A percentile compares a stretch with the other conserved stretches of the same genome.
These are phyloP conservation scores for Tipula vernalis DNA, from an alignment of 2,888 invertebrate genomes.

Conservation along the genomic window DNA sequence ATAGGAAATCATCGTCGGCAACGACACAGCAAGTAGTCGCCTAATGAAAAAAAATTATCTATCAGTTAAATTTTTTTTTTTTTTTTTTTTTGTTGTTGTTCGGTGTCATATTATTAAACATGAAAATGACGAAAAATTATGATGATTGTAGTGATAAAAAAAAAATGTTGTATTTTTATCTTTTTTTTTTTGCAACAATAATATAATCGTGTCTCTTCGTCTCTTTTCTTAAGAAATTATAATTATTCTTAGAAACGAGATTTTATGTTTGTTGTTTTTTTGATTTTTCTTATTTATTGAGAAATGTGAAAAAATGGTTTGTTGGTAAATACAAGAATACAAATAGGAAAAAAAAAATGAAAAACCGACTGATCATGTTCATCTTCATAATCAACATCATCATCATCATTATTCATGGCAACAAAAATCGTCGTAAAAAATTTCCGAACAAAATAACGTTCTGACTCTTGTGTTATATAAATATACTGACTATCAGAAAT, in stretches of 20 bases:
- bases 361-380: not conserved
- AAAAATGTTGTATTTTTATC: not conserved
- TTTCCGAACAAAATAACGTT: not conserved
- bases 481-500: not conserved
- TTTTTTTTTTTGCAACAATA: not conserved
- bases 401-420: too few species aligned
- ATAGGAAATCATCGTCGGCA: too few species aligned
- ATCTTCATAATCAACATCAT: not conserved
- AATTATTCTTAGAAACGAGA: not conserved
- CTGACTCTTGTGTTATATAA: not conserved
- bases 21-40: not conserved
- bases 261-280: not conserved
- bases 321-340: not conserved
- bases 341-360: not conserved
- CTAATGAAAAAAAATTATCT: not conserved
- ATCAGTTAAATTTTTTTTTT: not conserved
- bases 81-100: not conserved
- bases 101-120: not conserved
- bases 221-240: not conserved
- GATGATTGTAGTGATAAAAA: not conserved
- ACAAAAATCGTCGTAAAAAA: not conserved
- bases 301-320: not conserved
- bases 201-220: not conserved
- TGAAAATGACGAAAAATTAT: not conserved
- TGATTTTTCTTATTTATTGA: not conserved